Evolutionary conservation across 37 sponge, comb jelly and placozoan genomes (phyloP).

Genomic region (Aplysina aerophoba): DNA sequence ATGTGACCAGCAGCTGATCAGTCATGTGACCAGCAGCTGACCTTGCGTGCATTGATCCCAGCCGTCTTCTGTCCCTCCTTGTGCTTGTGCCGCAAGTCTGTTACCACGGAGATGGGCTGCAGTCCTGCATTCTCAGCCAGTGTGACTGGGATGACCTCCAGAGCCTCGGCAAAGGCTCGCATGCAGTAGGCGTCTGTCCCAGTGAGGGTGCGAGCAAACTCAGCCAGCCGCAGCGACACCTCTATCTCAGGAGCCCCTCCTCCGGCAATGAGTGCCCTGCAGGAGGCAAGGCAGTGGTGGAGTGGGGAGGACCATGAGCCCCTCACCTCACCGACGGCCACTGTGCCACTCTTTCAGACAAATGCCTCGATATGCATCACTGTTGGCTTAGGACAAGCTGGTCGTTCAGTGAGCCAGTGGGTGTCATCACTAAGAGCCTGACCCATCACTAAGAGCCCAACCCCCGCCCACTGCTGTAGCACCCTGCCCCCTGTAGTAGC

Average conservation of each 20-base stretch:
- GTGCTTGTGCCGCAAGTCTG: constrained; percentile 95
- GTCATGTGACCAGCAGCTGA: constrained; percentile 13
- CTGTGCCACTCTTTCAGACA: neutral
- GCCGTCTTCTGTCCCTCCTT: constrained; percentile 88
- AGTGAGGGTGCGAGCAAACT: constrained; percentile 85
- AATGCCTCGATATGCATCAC: constrained; percentile 31
- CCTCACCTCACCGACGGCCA: neutral
- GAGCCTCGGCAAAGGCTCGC: constrained; percentile 93
- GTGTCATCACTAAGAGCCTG: no score
- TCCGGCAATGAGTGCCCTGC: constrained; percentile 92
- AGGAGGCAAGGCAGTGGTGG: neutral
- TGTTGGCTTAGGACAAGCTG: no score
- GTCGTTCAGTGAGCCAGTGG: no score
- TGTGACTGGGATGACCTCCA: constrained; percentile 96
- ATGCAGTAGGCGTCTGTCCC: constrained; percentile 98
- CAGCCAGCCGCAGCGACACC: constrained; percentile 83
- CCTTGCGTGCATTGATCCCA: constrained; percentile 98
- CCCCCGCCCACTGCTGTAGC: no score
- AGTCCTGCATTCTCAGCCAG: constrained; percentile 99
- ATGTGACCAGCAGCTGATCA: no score
- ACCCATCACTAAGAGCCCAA: no score
- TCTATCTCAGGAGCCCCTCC: constrained; percentile 99
- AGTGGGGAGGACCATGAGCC: no score
- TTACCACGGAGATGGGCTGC: constrained; percentile 92
- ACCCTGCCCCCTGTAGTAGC: neutral